Evolutionary conservation across 2,797 vertebrate genomes (phyloP).

Genomic region (Natrix natrix): DNA sequence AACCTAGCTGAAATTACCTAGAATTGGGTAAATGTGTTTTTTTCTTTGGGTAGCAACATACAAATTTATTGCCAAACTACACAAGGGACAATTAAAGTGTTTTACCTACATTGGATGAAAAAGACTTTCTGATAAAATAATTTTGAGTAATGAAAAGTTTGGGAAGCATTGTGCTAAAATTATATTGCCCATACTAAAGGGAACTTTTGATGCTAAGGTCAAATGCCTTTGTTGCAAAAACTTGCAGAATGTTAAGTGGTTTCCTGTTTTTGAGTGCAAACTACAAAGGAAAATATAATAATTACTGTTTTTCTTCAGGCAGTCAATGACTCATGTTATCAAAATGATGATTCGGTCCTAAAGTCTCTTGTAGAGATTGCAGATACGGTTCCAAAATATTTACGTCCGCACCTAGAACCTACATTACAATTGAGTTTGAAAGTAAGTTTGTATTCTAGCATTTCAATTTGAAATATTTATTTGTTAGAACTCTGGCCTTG

Average conservation of each 20-base stretch:
- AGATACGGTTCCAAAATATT: conserved; percentile 95
- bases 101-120: background rate
- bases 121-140: background rate
- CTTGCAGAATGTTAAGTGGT: background rate
- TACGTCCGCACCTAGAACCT: conserved; percentile 92
- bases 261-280: background rate
- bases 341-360: conserved; percentile 93
- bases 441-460: conserved; percentile 69
- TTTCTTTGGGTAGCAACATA: background rate
- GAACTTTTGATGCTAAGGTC: background rate
- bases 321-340: conserved; percentile 95
- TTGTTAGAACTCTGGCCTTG: conserved; percentile 1
- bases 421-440: conserved; percentile 94
- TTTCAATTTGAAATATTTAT: background rate
- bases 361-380: conserved; percentile 98
- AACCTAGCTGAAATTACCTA: background rate
- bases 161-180: background rate
- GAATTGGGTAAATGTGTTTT: background rate
- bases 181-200: background rate
- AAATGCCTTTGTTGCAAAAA: background rate
- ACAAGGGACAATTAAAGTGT: background rate
- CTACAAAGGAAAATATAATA: background rate
- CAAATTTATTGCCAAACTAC: background rate
- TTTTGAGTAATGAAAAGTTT: background rate
- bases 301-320: conserved; percentile 72